Percentiles rank a stretch among this genome's conserved stretches.
These are phyloP conservation scores for Athalia cordata DNA, from an alignment of 2,888 invertebrate genomes.

Conservation along the genomic window DNA sequence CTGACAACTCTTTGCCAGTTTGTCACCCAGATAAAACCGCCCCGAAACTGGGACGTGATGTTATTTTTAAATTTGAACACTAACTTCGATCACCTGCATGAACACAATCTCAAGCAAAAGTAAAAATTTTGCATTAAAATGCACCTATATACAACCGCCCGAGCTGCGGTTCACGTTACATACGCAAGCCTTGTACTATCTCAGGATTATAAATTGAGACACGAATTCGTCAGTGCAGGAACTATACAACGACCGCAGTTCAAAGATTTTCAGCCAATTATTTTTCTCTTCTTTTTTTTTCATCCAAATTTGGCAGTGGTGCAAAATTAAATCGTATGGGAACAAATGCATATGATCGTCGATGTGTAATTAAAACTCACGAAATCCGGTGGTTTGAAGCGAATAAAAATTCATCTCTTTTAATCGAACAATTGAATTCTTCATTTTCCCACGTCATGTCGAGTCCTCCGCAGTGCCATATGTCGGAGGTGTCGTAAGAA, in stretches of 20 bases:
- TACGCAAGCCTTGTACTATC: conserved; percentile 15
- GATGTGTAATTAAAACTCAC: no score
- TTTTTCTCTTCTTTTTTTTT: neutral
- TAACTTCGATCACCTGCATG: conserved; percentile 12
- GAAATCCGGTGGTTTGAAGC: no score
- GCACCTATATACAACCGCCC: neutral
- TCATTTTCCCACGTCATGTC: neutral
- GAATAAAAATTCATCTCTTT: no score
- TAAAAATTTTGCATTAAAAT: conserved; percentile 26
- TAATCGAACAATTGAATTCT: neutral
- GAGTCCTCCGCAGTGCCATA: neutral
- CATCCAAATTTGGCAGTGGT: conserved; percentile 6
- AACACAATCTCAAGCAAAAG: conserved; percentile 1
- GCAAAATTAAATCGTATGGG: no score
- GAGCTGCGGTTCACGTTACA: neutral
- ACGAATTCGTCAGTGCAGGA: conserved; percentile 15
- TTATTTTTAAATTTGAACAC: conserved; percentile 41
- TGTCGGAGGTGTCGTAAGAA: neutral
- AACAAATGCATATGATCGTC: no score
- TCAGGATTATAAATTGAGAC: conserved; percentile 36
- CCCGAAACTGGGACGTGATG: conserved; percentile 35
- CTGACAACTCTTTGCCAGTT: conserved; percentile 47
- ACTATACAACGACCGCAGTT: neutral
- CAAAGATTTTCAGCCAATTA: conserved; percentile 20
- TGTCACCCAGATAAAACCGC: conserved; percentile 56